These are phyloP conservation scores for Eidolon helvum DNA, from an alignment of 2,113 vertebrate species.

Conservation along the genomic window DNA sequence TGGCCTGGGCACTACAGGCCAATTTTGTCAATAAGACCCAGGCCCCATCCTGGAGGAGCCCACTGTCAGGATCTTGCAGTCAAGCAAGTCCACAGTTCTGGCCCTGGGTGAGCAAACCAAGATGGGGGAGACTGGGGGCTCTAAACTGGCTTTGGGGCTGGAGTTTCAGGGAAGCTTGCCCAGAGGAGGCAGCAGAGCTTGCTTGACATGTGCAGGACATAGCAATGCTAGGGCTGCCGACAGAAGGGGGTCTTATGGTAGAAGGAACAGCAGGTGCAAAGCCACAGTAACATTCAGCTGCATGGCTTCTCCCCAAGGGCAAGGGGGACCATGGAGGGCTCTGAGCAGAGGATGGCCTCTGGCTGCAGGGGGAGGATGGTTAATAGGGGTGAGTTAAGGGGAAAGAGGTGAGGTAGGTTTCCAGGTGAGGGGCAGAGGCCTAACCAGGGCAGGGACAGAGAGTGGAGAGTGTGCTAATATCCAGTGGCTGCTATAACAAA, in stretches of 20 bases:
- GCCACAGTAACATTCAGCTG: not conserved
- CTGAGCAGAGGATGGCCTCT: not conserved
- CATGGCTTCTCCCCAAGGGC: not conserved
- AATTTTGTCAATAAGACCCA: not conserved
- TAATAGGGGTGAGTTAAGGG: not conserved
- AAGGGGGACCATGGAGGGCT: not conserved
- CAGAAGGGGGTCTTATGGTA: not conserved
- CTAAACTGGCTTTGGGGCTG: not conserved
- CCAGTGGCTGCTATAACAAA: not conserved
- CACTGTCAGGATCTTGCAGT: rapidly evolving
- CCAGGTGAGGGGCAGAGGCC: not conserved
- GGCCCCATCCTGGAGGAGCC: not conserved
- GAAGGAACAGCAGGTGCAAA: not conserved
- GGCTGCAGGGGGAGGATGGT: not conserved
- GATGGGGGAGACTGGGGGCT: not conserved
- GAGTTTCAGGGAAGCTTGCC: not conserved
- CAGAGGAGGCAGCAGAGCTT: not conserved
- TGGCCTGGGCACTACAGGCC: not conserved
- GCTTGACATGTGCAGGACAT: not conserved
- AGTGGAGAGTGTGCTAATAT: not conserved
- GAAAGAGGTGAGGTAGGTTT: rapidly evolving
- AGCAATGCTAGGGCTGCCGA: not conserved
- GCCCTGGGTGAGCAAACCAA: not conserved
- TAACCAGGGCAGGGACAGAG: not conserved
- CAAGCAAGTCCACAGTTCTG: no score